Conservation (phyloP, 2,888 invertebrate species). For the Pyrocoelia pectoralis region DNA sequence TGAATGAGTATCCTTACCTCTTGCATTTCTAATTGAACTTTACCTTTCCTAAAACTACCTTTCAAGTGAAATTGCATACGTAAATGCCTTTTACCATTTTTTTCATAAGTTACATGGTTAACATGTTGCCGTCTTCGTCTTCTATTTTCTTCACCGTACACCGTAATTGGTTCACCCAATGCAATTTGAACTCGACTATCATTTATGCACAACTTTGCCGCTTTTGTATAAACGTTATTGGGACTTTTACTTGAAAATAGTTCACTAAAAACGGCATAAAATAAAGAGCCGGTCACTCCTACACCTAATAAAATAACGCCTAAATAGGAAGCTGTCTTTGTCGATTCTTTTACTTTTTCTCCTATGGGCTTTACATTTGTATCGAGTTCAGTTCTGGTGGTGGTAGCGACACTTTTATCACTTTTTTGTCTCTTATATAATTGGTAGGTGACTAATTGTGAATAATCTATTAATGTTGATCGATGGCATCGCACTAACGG, state of each 20-base stretch:
- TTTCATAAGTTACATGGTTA: conserved; percentile 77
- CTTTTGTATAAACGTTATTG: conserved; percentile 82
- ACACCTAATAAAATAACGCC: conserved; percentile 83
- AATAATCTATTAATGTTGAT: conserved; percentile 20
- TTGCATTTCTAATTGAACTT: conserved; percentile 86
- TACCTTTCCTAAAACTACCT: conserved; percentile 81
- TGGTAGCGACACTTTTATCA: conserved; percentile 28
- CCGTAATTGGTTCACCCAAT: conserved; percentile 90
- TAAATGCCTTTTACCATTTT: conserved; percentile 80
- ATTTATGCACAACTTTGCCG: conserved; percentile 77
- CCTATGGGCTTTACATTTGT: conserved; percentile 71
- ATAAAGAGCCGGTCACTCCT: conserved; percentile 82
- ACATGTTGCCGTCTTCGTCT: conserved; percentile 86
- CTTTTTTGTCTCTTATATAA: conserved; percentile 29
- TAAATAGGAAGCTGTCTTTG: conserved; percentile 87
- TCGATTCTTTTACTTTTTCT: conserved; percentile 87
- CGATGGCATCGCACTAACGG: conserved; percentile 35
- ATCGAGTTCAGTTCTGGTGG: conserved; percentile 49
- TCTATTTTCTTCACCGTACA: conserved; percentile 86
- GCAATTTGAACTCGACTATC: conserved; percentile 80
- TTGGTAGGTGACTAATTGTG: conserved; percentile 20
- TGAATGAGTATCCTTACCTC: conserved; percentile 66
- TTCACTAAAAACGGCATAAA: conserved; percentile 85
- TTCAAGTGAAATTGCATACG: conserved; percentile 92
- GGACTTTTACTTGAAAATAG: conserved; percentile 89